Conservation (phyloP, 2,888 invertebrate genomes). For the Phortica magna region DNA sequence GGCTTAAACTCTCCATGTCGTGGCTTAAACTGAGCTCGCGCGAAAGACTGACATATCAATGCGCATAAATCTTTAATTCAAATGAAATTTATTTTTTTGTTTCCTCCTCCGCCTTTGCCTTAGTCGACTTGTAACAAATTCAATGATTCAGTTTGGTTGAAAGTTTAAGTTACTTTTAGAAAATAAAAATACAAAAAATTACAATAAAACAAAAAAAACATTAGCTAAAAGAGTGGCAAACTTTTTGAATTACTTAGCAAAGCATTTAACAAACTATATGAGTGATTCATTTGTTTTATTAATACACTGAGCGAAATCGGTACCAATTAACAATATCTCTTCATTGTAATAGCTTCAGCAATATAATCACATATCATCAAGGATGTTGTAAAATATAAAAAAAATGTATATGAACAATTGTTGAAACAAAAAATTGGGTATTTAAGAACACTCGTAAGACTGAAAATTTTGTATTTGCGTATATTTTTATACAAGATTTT, state of each 20-base stretch:
- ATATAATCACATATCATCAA: no score
- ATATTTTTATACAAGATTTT: no score
- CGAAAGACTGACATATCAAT: constrained; percentile 56
- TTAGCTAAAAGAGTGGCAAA: background rate
- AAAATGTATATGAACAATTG: no score
- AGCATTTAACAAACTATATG: constrained; percentile 7
- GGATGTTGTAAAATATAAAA: no score
- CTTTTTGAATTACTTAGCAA: constrained; percentile 5
- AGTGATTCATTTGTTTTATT: constrained; percentile 33
- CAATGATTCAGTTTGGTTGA: constrained; percentile 14
- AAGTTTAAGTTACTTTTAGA: background rate
- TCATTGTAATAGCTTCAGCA: no score
- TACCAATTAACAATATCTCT: no score
- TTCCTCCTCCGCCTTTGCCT: constrained; percentile 32
- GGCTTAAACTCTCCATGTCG: constrained; percentile 1
- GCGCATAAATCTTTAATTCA: constrained; percentile 53
- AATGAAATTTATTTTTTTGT: constrained; percentile 48
- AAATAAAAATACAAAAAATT: background rate
- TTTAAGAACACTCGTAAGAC: no score
- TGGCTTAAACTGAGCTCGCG: constrained; percentile 35
- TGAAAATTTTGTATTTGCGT: no score
- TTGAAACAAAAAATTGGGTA: no score
- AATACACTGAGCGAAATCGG: constrained; percentile 48
- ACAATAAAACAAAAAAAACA: background rate
- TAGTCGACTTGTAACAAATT: constrained; percentile 16